Evolutionary conservation across 2,113 vertebrate genomes (phyloP), one percentile per base, ranked within the genome.

Genomic region (Collichthys lucidus): DNA sequence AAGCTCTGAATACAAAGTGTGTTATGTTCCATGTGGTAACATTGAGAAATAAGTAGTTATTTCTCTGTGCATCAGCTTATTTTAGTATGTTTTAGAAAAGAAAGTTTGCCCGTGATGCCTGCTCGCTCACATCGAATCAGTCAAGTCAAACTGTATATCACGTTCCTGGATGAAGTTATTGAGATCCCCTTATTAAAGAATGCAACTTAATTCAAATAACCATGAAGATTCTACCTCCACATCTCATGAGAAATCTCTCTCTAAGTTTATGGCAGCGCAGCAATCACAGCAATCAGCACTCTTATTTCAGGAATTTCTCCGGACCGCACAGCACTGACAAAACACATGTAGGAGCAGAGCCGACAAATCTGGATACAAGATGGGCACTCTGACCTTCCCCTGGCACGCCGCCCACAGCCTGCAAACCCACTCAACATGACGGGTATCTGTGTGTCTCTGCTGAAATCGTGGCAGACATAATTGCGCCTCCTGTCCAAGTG

Each of bases 341-440:
- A 94, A 92, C 90, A 91, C 88, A 91, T 90, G 90, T 88, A 92
- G 90, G 84, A 93, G 86, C 88, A 64, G 77, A 91, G 87, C 89
- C 59, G 89, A 94, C 90, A 92, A 91, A 93, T 94, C 93, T 92
- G 93, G 93, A 93, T 90, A 90, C 90, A 94, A 95, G 92, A 95
- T 91, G 91, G 92, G 91, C 91, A 92, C 91, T 90, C 89, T 95
- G 95, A 95, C 95, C 95, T 94, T 95, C 92, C 91, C 92, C 85
- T 93, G 94, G 91, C 94, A 93, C 71, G 46, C 85, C 92, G 93
- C 94, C 95, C 89, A 94, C 93, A 88, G 91, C 86, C 90, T 85
- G 87, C 91, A 89, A 88, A 90, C 89, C 90, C 91, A 90, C 93
- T 94, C 92, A 92, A 89, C 83, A 82, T 93, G 93, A 94, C 92